phyloP scores from a whole-genome alignment of 2,888 invertebrate species.

The Pristionchus maxplancki region DNA sequence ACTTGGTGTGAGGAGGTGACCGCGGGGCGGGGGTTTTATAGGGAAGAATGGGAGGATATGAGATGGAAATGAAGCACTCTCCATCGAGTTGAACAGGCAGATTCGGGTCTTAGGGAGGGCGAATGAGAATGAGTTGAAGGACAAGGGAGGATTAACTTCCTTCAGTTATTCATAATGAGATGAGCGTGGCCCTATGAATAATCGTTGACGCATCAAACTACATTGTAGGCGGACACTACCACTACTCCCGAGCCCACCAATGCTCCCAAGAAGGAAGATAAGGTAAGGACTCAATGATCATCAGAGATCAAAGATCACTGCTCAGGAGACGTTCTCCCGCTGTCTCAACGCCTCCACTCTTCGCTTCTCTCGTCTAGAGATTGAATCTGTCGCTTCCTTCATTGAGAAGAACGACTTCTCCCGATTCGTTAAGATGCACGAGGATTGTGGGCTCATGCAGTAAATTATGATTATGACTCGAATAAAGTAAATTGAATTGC shows the following conservation, averaged over 20 bases:
- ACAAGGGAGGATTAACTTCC: no score
- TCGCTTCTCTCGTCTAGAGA: conserved; percentile 46
- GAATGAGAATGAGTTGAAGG: no score
- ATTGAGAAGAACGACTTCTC: conserved; percentile 45
- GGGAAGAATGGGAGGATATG: no score
- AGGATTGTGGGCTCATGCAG: not conserved
- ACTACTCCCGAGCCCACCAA: not conserved
- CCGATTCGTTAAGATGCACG: conserved; percentile 7
- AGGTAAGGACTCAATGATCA: not conserved
- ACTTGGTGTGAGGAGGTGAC: no score
- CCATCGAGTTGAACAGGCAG: no score
- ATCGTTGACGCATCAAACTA: no score
- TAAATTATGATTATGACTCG: not conserved
- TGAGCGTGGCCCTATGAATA: no score
- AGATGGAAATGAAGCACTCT: no score
- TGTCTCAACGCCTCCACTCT: conserved; percentile 27
- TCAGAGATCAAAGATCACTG: not conserved
- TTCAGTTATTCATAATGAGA: no score
- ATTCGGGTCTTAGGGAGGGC: no score
- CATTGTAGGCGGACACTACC: not conserved
- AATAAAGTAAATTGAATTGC: no score
- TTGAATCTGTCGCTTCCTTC: not conserved
- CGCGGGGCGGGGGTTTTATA: no score
- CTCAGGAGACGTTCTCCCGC: conserved; percentile 11
- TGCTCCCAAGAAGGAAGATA: not conserved